Percentiles rank a stretch among this genome's conserved stretches.
phyloP scores from a whole-genome alignment of 2,888 invertebrate genomes.

The Torymus texanus region DNA sequence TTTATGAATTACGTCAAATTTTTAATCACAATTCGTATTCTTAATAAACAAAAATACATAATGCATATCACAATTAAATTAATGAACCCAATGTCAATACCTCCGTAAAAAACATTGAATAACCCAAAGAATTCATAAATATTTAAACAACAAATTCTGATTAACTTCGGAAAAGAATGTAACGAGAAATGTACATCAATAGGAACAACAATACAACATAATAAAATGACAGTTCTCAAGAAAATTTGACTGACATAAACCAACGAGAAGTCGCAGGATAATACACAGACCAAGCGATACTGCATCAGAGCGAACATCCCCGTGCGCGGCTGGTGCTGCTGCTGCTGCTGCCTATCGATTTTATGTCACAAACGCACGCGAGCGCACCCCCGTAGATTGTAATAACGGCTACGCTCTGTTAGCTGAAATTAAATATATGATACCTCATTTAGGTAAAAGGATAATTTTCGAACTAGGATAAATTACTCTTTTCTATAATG shows the following conservation, averaged over 20 bases:
- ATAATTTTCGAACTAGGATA: background rate
- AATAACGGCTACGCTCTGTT: conserved; percentile 16
- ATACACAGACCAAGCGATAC: background rate
- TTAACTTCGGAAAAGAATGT: no score
- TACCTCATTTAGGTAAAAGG: background rate
- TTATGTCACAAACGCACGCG: conserved; percentile 35
- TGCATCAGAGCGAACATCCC: conserved; percentile 11
- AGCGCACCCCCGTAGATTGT: conserved; percentile 1
- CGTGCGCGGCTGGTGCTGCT: background rate
- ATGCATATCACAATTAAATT: no score
- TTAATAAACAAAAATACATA: no score
- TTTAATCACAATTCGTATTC: no score
- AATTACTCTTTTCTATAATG: no score
- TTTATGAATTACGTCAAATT: no score
- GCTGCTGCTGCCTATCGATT: conserved; percentile 30
- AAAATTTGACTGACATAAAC: conserved; percentile 18
- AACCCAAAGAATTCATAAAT: no score
- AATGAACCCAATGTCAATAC: no score
- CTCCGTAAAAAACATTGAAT: no score
- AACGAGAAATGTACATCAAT: no score
- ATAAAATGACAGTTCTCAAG: background rate
- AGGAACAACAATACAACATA: no score
- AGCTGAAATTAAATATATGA: conserved; percentile 12
- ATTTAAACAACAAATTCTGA: no score
- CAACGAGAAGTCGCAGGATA: background rate